Percentiles rank a stretch among this genome's conserved stretches.
Evolutionary conservation across 2,797 vertebrate genomes (phyloP).

Genomic region (Antennarius maculatus): DNA sequence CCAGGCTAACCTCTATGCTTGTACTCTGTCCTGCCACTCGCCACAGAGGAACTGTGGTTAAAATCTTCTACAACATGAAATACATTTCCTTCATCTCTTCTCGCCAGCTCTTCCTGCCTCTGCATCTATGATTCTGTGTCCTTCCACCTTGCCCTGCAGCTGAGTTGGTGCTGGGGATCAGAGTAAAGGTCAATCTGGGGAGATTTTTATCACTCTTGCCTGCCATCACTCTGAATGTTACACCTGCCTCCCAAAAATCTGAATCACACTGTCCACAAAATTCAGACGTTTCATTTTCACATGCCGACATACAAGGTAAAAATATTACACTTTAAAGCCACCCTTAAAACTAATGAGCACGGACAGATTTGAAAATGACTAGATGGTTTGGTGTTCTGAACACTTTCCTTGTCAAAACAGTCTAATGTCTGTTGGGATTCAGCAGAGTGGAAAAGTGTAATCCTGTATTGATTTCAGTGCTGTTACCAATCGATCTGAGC

Average conservation of each 20-base stretch:
- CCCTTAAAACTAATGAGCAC: slow-evolving; percentile 32
- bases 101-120: neutral
- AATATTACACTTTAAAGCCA: slow-evolving; percentile 30
- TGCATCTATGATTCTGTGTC: neutral
- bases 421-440: slow-evolving; percentile 57
- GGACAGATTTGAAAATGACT: slow-evolving; percentile 59
- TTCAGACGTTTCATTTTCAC: slow-evolving; percentile 59
- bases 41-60: slow-evolving; percentile 12
- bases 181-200: slow-evolving; percentile 24
- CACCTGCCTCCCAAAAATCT: slow-evolving; percentile 40
- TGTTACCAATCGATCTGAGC: slow-evolving; percentile 72
- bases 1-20: neutral
- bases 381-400: slow-evolving; percentile 54
- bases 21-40: neutral
- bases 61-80: slow-evolving; percentile 11
- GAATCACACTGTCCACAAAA: slow-evolving; percentile 20
- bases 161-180: slow-evolving; percentile 20
- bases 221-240: slow-evolving; percentile 42
- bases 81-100: neutral
- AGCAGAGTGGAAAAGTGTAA: slow-evolving; percentile 78
- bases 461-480: slow-evolving; percentile 74
- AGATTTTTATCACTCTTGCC: slow-evolving; percentile 36
- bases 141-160: slow-evolving; percentile 2
- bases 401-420: slow-evolving; percentile 66
- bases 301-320: slow-evolving; percentile 43